phyloP scores from a whole-genome alignment of 2,113 vertebrate genomes.

The Protobothrops flavoviridis region DNA sequence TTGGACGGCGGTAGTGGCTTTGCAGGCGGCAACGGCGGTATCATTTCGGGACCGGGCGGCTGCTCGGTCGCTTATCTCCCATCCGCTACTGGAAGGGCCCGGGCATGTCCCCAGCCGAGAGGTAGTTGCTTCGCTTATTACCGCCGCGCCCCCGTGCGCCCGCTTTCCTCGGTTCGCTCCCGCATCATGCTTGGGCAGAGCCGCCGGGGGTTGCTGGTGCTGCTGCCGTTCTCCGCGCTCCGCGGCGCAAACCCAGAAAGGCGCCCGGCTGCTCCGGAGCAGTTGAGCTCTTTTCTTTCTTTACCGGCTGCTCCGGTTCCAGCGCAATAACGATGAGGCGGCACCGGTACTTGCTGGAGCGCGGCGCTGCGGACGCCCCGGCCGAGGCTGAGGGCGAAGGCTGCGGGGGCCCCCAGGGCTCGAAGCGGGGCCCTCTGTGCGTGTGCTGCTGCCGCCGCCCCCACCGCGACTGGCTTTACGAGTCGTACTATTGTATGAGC shows the following conservation, averaged over 20 bases:
- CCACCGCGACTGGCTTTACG: slow-evolving; percentile 94
- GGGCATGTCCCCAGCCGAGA: neutral
- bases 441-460: slow-evolving; percentile 66
- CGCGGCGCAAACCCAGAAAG: slow-evolving; percentile 31
- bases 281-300: neutral
- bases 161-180: slow-evolving; percentile 22
- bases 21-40: slow-evolving; percentile 12
- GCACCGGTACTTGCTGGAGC: slow-evolving; percentile 82
- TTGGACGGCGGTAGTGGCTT: neutral
- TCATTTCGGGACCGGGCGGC: slow-evolving; percentile 5
- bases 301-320: slow-evolving; percentile 42
- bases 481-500: slow-evolving; percentile 98
- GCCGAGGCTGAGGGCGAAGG: slow-evolving; percentile 56
- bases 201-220: neutral
- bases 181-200: slow-evolving; percentile 31
- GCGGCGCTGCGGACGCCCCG: slow-evolving; percentile 62
- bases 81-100: neutral
- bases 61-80: neutral
- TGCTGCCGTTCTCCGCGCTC: slow-evolving; percentile 8
- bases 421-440: neutral
- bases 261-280: slow-evolving; percentile 23
- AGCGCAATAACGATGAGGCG: slow-evolving; percentile 88
- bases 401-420: neutral
- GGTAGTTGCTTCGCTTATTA: neutral
- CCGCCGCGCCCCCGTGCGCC: slow-evolving; percentile 49